These are phyloP conservation scores for Calidris pugnax DNA, from an alignment of 2,113 vertebrate genomes.

Conservation along the genomic window DNA sequence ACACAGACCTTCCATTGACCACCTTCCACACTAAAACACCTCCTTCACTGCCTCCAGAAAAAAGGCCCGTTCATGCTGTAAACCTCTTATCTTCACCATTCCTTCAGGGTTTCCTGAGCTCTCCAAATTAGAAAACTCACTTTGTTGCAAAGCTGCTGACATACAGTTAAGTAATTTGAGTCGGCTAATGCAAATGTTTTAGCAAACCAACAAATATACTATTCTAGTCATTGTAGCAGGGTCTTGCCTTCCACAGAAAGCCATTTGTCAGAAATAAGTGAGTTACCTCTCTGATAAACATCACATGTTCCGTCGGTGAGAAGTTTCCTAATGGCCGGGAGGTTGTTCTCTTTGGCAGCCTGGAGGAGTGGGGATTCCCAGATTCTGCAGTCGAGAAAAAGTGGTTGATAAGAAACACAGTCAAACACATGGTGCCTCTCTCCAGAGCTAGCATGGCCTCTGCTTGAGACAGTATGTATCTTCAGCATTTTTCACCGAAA, in stretches of 20 bases:
- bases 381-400: slow-evolving; percentile 72
- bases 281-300: slow-evolving; percentile 87
- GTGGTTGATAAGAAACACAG: neutral
- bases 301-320: slow-evolving; percentile 82
- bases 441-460: neutral
- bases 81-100: neutral
- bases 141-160: neutral
- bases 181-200: neutral
- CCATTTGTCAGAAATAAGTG: neutral
- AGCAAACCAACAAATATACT: neutral
- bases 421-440: neutral
- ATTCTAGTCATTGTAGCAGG: neutral
- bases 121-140: neutral
- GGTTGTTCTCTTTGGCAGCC: slow-evolving; percentile 86
- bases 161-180: neutral
- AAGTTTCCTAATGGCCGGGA: slow-evolving; percentile 83
- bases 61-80: neutral
- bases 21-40: neutral
- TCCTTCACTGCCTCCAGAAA: neutral
- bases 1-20: neutral
- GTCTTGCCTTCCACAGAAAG: neutral
- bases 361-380: slow-evolving; percentile 87
- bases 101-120: neutral
- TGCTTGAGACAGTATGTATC: neutral
- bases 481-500: neutral